Conservation (phyloP, 2,797 vertebrate species). For the Mus minutoides region DNA sequence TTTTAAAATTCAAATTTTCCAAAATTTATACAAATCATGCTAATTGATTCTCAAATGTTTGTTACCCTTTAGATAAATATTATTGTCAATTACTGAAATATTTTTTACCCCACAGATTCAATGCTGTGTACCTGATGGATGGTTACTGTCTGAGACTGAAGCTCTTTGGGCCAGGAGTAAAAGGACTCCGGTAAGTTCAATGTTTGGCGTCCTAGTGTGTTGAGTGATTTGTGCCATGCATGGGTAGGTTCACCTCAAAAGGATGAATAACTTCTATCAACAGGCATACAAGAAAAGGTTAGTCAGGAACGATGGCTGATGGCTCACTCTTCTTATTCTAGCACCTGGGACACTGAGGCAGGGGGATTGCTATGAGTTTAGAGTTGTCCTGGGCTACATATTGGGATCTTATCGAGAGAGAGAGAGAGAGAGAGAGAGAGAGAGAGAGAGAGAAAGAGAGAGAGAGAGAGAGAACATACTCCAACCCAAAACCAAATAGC, state of each 20-base stretch:
- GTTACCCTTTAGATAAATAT: not conserved
- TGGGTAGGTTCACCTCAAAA: not conserved
- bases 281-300: not conserved
- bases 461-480: not conserved
- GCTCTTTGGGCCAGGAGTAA: not conserved
- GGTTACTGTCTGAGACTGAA: rapidly evolving
- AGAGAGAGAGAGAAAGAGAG: no score
- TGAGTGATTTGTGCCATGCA: rapidly evolving
- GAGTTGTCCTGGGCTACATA: not conserved
- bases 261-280: not conserved
- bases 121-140: rapidly evolving
- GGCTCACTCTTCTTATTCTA: not conserved
- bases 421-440: no score
- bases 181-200: not conserved
- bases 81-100: not conserved
- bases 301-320: not conserved
- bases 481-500: not conserved
- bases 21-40: not conserved
- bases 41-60: not conserved
- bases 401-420: not conserved
- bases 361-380: not conserved
- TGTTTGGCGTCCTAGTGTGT: not conserved
- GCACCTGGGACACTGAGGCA: not conserved
- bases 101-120: not conserved
- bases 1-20: not conserved